Evolutionary conservation across 2,113 vertebrate genomes (phyloP), one percentile per base, ranked within the genome.

Genomic region (Ammospiza nelsoni): DNA sequence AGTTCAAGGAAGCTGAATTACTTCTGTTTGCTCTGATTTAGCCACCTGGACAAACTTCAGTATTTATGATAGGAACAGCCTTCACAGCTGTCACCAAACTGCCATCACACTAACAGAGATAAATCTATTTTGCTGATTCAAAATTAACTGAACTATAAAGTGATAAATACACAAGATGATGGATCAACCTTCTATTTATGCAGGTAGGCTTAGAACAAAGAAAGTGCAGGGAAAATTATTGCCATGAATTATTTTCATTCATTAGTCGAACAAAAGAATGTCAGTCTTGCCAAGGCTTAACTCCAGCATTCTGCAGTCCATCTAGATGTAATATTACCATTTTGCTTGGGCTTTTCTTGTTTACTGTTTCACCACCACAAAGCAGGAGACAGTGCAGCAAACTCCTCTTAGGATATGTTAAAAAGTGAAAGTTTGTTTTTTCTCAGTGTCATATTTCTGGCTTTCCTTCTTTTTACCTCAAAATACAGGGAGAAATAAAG

Each of bases 141-240:
- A 71, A 66, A 59, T 48, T 58, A 82, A 84, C 31, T 57, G 23
- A 89, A 90, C 13, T 62, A 89, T 33, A 87, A 91, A 87, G 35
- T 65, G 54, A 79, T 63, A 82, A 89, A 82, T 62, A 87, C 8
- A 89, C 21, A 83, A 84, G 92, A 90, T 49, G n/a, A 96, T 18
- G 17, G 48, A 48, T 76, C 83, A 54, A 52, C 52, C 31, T 84
- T 82, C 35, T 73, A 25, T 43, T 94, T 85, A 54, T 25, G 27
- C 51, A 66, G 69, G 54, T 61, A 28, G 41, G 41, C 39, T 74
- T 66, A 35, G 48, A 83, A 77, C 19, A 61, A 6, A 49, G 31
- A n/a, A 71, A n/a, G 12, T 43, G 75, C 5, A 8, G 37, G 35
- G 52, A 77, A 91, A 93, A 96, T 69, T 29, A 76, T 13, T 79